phyloP scores from a whole-genome alignment of 2,113 vertebrate species.

The Naja naja region DNA sequence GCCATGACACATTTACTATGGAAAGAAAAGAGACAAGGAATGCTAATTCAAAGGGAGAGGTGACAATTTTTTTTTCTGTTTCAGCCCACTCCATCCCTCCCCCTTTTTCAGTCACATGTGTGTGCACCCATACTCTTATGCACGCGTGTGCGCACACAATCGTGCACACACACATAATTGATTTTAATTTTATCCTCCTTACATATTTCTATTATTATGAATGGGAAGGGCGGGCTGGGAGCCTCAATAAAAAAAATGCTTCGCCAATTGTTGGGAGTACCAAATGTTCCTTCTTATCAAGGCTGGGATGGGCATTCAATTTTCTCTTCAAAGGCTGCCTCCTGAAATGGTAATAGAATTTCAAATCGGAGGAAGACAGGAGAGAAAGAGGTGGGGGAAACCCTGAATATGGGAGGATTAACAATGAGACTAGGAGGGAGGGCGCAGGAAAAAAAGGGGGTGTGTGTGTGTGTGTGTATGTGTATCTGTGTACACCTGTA shows the following conservation, averaged over 20 bases:
- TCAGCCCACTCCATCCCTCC: background rate
- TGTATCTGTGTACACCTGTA: background rate
- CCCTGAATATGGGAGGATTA: constrained; percentile 68
- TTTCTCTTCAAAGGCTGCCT: constrained; percentile 69
- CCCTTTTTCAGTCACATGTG: background rate
- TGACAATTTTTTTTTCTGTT: constrained; percentile 17
- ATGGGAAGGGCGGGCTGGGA: background rate
- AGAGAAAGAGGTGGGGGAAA: constrained; percentile 33
- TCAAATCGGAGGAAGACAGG: constrained; percentile 65
- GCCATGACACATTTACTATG: constrained; percentile 33
- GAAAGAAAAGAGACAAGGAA: constrained; percentile 15
- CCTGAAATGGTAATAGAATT: constrained; percentile 73
- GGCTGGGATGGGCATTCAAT: constrained; percentile 68
- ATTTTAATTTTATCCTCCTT: background rate
- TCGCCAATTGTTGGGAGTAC: constrained; percentile 52
- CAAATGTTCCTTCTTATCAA: constrained; percentile 67
- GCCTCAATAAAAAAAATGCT: background rate
- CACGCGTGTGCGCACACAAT: background rate
- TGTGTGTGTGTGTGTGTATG: background rate
- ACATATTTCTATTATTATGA: constrained; percentile 10
- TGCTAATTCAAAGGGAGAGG: constrained; percentile 26
- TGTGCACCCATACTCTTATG: too few relatives aligned
- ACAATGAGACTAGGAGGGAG: constrained; percentile 59
- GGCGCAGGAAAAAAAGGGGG: constrained; percentile 43
- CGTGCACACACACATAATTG: background rate